These are phyloP conservation scores for Lerema accius DNA, from an alignment of 1,140 invertebrate species.

Conservation along the genomic window DNA sequence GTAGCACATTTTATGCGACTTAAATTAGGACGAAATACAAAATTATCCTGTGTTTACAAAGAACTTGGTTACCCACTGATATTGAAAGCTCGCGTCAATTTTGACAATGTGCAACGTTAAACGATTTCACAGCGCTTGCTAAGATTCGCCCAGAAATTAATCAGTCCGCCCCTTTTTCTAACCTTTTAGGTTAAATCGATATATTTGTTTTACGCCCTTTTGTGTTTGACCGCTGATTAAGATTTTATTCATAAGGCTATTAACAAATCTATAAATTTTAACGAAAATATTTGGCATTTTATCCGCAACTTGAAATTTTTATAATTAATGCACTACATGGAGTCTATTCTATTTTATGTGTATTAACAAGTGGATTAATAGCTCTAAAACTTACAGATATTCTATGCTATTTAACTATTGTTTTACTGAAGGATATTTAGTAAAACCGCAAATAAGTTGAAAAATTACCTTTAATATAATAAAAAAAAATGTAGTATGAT, in stretches of 20 bases:
- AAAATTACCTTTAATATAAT: no score
- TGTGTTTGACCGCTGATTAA: slow-evolving; percentile 60
- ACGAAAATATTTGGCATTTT: neutral
- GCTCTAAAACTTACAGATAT: no score
- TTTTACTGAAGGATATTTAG: no score
- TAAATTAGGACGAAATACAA: no score
- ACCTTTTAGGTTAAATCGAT: slow-evolving; percentile 72
- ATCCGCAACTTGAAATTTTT: neutral
- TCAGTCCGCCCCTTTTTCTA: slow-evolving; percentile 71
- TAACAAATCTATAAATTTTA: slow-evolving; percentile 27
- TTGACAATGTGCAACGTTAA: slow-evolving; percentile 64
- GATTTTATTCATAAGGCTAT: slow-evolving; percentile 75
- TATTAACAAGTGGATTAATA: no score
- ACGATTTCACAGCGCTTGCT: slow-evolving; percentile 50
- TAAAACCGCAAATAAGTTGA: no score
- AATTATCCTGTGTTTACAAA: neutral
- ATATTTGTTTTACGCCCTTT: slow-evolving; percentile 59
- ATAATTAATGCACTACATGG: slow-evolving; percentile 36
- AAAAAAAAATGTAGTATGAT: no score
- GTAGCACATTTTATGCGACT: no score
- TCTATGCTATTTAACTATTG: no score
- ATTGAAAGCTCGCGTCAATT: slow-evolving; percentile 58
- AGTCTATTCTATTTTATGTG: no score
- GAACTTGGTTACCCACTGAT: slow-evolving; percentile 46
- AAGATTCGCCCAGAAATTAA: slow-evolving; percentile 67